Percentiles rank a stretch among this genome's conserved stretches.
Conservation (phyloP, 2,888 invertebrate genomes). For the Eupithecia insigniata region DNA sequence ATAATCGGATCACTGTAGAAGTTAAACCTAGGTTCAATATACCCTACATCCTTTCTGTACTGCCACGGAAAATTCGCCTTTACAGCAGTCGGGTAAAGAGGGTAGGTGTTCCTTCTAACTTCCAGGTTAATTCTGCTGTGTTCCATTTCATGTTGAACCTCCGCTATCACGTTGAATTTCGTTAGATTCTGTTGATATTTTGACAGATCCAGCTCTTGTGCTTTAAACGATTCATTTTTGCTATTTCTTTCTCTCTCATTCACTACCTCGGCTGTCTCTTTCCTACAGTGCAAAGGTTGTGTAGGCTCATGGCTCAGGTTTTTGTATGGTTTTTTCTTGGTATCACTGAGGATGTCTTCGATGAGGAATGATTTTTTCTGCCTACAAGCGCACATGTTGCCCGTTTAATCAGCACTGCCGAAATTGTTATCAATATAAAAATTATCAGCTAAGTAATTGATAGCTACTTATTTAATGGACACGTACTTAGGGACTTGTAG, state of each 20-base stretch:
- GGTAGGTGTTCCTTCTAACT: slow-evolving; percentile 70
- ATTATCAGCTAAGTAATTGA: slow-evolving; percentile 76
- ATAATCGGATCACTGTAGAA: slow-evolving; percentile 71
- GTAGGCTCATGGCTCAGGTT: slow-evolving; percentile 63
- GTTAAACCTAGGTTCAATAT: slow-evolving; percentile 60
- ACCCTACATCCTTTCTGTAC: slow-evolving; percentile 60
- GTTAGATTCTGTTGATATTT: slow-evolving; percentile 51
- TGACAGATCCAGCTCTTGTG: slow-evolving; percentile 42
- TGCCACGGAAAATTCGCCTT: slow-evolving; percentile 66
- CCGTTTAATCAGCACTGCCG: slow-evolving; percentile 68
- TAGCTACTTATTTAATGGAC: slow-evolving; percentile 81
- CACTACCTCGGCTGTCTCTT: slow-evolving; percentile 25
- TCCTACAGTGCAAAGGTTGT: slow-evolving; percentile 57
- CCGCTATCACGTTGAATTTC: slow-evolving; percentile 56
- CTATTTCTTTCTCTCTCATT: slow-evolving; percentile 28
- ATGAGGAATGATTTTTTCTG: slow-evolving; percentile 76
- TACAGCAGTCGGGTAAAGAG: slow-evolving; percentile 70
- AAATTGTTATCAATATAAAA: slow-evolving; percentile 67
- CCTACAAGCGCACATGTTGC: slow-evolving; percentile 77
- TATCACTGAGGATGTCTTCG: slow-evolving; percentile 72
- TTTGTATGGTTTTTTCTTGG: slow-evolving; percentile 62
- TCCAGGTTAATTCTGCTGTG: slow-evolving; percentile 59
- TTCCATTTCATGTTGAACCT: slow-evolving; percentile 62
- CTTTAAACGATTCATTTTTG: slow-evolving; percentile 13
- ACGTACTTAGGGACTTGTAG: slow-evolving; percentile 54